Conservation (phyloP, 2,113 vertebrate species). For the Corythaeola cristata region DNA sequence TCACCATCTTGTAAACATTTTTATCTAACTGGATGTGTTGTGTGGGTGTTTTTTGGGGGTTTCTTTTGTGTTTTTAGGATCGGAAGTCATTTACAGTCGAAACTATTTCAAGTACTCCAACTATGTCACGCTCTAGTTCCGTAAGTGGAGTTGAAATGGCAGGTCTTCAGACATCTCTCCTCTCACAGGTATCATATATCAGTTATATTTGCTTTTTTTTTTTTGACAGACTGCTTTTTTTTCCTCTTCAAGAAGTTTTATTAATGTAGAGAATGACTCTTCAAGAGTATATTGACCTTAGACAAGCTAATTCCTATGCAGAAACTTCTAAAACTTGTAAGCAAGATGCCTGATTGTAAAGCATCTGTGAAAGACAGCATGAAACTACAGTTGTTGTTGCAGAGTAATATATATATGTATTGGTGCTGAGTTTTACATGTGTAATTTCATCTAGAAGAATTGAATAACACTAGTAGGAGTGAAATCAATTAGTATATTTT, state of each 20-base stretch:
- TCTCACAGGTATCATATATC: slow-evolving; percentile 83
- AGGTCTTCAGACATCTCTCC: slow-evolving; percentile 85
- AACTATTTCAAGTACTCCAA: slow-evolving; percentile 88
- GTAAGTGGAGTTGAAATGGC: slow-evolving; percentile 88
- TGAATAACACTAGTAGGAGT: neutral
- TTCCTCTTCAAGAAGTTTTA: neutral
- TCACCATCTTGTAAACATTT: neutral
- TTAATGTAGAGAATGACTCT: neutral
- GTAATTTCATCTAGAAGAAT: neutral
- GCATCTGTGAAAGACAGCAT: neutral
- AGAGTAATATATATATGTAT: neutral
- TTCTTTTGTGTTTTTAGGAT: slow-evolving; percentile 75
- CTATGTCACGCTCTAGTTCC: slow-evolving; percentile 92
- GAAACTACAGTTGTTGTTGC: neutral
- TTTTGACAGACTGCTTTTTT: neutral
- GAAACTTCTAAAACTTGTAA: neutral
- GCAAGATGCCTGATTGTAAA: neutral
- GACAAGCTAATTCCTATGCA: neutral
- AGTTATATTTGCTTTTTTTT: neutral
- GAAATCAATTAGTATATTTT: neutral
- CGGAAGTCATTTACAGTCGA: slow-evolving; percentile 80
- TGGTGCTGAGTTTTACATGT: neutral
- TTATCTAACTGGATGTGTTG: neutral
- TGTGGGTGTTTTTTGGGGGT: neutral
- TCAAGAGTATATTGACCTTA: neutral